phyloP scores from a whole-genome alignment of 2,113 vertebrate genomes.

The Butorides virescens region DNA sequence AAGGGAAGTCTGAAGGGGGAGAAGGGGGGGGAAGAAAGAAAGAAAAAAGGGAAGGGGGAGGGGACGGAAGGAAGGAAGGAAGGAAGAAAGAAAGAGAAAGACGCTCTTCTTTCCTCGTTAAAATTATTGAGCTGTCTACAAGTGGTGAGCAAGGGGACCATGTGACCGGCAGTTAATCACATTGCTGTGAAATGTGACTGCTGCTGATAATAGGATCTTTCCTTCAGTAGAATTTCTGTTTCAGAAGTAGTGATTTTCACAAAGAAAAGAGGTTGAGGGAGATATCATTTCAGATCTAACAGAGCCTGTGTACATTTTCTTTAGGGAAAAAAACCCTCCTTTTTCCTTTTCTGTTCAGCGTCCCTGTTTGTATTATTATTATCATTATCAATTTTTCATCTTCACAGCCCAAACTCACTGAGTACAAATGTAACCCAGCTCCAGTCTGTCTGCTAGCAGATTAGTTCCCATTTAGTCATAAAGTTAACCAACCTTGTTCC shows the following conservation, averaged over 20 bases:
- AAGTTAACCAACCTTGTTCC: slow-evolving; percentile 64
- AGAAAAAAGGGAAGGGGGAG: background rate
- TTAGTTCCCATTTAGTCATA: slow-evolving; percentile 58
- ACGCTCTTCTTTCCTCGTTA: slow-evolving; percentile 38
- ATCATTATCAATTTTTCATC: slow-evolving; percentile 2
- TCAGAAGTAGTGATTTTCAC: slow-evolving; percentile 64
- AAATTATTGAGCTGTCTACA: slow-evolving; percentile 71
- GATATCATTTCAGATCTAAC: slow-evolving; percentile 63
- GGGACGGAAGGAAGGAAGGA: background rate
- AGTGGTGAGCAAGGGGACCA: slow-evolving; percentile 39
- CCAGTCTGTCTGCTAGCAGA: slow-evolving; percentile 7
- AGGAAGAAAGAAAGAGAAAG: background rate
- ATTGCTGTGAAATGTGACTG: slow-evolving; percentile 69
- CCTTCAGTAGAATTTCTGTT: slow-evolving; percentile 58
- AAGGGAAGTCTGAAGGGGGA: slow-evolving; percentile 1
- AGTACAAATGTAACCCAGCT: slow-evolving; percentile 5
- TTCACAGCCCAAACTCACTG: background rate
- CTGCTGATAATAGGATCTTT: slow-evolving; percentile 63
- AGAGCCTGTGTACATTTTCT: slow-evolving; percentile 34
- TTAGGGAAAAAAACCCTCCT: slow-evolving; percentile 15
- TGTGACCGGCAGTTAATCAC: slow-evolving; percentile 66
- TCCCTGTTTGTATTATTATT: slow-evolving; percentile 34
- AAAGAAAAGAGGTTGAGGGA: slow-evolving; percentile 54
- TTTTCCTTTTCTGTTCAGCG: background rate
- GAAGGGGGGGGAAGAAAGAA: background rate